Evolutionary conservation across 2,888 invertebrate species (phyloP), one percentile per base, ranked within the genome.

Genomic region (Synanthedon andrenaeformis): DNA sequence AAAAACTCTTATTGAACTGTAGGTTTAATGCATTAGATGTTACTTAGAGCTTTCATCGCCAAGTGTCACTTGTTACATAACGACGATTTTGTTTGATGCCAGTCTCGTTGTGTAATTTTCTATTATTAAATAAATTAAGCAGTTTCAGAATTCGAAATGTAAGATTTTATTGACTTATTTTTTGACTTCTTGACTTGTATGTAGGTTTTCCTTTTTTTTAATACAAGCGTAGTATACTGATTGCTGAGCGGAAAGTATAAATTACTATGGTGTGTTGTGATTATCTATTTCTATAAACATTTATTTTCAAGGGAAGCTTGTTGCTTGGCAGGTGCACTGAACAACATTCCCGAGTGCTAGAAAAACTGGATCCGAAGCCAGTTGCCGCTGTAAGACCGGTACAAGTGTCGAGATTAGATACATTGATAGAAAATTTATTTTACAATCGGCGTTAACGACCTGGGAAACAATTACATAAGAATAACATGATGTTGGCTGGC

Each of bases 261-360:
- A 45, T 45, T 13, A 45, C 14, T 45, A 23, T 45, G n/a, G 14
- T 45, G 45, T 45, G 13, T 45, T 45, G n/a, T 45, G 45, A 45
- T 45, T 45, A 45, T 23, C n/a, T 41, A 53, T n/a, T 48, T 50
- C 53, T 41, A 19, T 69, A 53, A 52, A 61, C 64, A 72, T 68
- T 68, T 65, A 69, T 70, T 68, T 68, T 65, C 65, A 63, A 66
- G 63, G 62, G 60, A 62, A 17, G 45, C 55, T 58, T 59, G 64
- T 62, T 54, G 60, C 62, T 52, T 59, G 70, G 75, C 84, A 85
- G 85, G 84, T 85, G 82, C 72, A 71, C 67, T 69, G 62, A 73
- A 80, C 84, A 72, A 76, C 86, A 85, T 85, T 86, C 86, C 78
- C 72, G 63, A 66, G 60, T 64, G 74, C 76, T 77, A 80, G 82